A percentile compares a stretch with the other conserved stretches of the same genome.
These are phyloP conservation scores for Ifrita kowaldi DNA, from an alignment of 2,113 vertebrate genomes.

Conservation along the genomic window DNA sequence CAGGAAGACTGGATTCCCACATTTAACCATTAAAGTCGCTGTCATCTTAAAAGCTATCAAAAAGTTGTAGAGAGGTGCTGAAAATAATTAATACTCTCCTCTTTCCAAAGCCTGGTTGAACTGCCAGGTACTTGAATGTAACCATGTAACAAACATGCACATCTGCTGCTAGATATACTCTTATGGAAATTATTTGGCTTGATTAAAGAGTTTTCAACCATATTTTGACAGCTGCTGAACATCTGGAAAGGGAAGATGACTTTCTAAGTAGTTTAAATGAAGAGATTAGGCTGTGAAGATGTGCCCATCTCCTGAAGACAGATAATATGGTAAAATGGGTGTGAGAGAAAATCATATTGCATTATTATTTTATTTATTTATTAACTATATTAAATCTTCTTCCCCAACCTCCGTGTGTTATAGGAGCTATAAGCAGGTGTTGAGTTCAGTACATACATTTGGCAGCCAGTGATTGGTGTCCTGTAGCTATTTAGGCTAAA, in stretches of 20 bases:
- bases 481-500: not conserved
- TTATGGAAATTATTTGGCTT: not conserved
- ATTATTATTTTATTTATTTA: not conserved
- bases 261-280: not conserved
- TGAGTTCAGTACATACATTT: not conserved
- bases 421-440: not conserved
- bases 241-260: not conserved
- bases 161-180: not conserved
- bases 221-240: not conserved
- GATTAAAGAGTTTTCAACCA: not conserved
- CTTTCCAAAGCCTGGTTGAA: not conserved
- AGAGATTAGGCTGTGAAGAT: not conserved
- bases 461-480: not conserved
- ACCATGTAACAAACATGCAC: not conserved
- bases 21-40: not conserved
- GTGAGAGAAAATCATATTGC: not conserved
- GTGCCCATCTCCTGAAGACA: not conserved
- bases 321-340: not conserved
- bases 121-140: not conserved
- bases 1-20: not conserved
- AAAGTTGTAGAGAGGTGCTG: not conserved
- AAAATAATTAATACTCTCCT: not conserved
- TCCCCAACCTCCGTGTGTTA: not conserved
- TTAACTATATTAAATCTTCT: not conserved
- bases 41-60: not conserved